phyloP scores from a whole-genome alignment of 2,888 invertebrate species.

The Resseliella maxima region DNA sequence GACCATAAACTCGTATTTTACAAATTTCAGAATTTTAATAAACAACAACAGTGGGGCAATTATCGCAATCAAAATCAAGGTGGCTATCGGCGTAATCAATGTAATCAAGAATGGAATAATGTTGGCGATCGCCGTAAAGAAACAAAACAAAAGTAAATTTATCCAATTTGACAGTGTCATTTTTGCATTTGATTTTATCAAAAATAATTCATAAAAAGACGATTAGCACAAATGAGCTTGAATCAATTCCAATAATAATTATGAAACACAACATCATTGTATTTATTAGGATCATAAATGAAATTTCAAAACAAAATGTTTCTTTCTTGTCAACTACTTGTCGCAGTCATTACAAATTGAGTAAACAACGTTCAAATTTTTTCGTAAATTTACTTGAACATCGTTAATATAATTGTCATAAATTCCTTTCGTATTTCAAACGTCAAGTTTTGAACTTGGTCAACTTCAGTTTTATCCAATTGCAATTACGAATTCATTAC shows the following conservation, averaged over 20 bases:
- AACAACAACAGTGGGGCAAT: constrained; percentile 66
- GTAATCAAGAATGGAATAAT: constrained; percentile 64
- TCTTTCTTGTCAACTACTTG: not conserved
- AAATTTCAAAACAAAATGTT: not conserved
- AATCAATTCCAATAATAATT: constrained; percentile 39
- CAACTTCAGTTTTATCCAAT: too few species aligned
- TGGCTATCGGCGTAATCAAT: constrained; percentile 62
- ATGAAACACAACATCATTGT: not conserved
- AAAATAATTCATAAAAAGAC: not conserved
- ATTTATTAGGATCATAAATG: not conserved
- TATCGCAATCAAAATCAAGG: constrained; percentile 66
- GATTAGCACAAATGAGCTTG: not conserved
- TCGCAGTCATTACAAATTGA: too few species aligned
- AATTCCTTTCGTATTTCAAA: too few species aligned
- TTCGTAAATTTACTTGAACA: too few species aligned
- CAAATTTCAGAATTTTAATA: constrained; percentile 58
- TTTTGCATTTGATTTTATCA: constrained; percentile 9
- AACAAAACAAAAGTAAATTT: not conserved
- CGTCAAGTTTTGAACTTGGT: too few species aligned
- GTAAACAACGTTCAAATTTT: too few species aligned
- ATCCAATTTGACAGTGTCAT: not conserved
- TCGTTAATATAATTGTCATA: too few species aligned
- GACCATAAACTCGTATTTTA: too few species aligned
- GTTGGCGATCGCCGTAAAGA: constrained; percentile 62
- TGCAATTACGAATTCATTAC: too few species aligned